Evolutionary conservation across 1,140 invertebrate genomes (phyloP), one percentile per base, ranked within the genome.

Genomic region (Drosophila serrata): DNA sequence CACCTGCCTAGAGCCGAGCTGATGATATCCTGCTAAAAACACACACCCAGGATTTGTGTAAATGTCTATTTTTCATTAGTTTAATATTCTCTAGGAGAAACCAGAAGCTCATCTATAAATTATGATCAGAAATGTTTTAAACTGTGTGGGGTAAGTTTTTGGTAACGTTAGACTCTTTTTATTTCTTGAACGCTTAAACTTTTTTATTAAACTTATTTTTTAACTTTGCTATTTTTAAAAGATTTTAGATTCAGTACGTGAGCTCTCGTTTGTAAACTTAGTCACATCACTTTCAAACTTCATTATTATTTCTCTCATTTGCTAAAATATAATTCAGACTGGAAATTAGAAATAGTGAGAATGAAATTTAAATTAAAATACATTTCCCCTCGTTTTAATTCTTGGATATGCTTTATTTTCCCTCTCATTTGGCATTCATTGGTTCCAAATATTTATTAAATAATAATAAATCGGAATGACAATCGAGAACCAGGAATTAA

Each of bases 61-160:
- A 43, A 40, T 68, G 42, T 42, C 27, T 19, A 35, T 45, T 80
- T 84, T 84, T 85, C 81, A 84, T 84, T 84, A 84, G 64, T 37
- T 72, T 70, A 80, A 84, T 62, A 79, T 59, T 45, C 27, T 17
- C n/a, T 19, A 3, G 1, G 22, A 67, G 13, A 12, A 29, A 15
- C 11, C 15, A 57, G 31, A 12, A 48, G 27, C 12, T 39, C 48
- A 55, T 69, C 37, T 33, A 65, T 67, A 65, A 67, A 17, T 39
- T 39, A 67, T 65, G 31, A 5, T 19, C 15, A 2, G 11, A 19
- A 31, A 15, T 19, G 22, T 35, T 43, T 13, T 19, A 7, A 22
- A 27, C 12, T 35, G 4, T 27, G 19, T 33, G 17, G 7, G 6
- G 7, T 13, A 9, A 6, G 19, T 31, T 33, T 29, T 12, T 24